These are phyloP conservation scores for Diglossa cyanea DNA, from an alignment of 2,797 vertebrate species.

Conservation along the genomic window DNA sequence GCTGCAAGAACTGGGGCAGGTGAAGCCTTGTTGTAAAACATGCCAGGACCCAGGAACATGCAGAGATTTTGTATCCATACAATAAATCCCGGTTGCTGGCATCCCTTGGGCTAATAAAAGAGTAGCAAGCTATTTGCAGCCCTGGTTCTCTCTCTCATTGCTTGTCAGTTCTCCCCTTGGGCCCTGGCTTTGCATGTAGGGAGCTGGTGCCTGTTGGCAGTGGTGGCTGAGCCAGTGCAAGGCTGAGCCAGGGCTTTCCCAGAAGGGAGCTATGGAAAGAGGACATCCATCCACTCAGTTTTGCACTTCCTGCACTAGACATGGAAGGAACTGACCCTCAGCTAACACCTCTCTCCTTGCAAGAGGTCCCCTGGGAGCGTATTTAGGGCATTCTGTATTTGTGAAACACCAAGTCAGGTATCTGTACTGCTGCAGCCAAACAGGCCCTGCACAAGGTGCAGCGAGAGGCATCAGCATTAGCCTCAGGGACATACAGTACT, in stretches of 20 bases:
- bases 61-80: neutral
- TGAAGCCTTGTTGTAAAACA: neutral
- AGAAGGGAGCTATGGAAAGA: neutral
- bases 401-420: neutral
- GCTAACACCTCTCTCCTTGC: neutral
- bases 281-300: neutral
- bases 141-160: neutral
- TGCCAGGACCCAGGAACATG: fast-evolving
- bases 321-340: fast-evolving
- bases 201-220: neutral
- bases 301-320: neutral
- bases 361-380: neutral
- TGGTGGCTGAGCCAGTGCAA: neutral
- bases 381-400: neutral
- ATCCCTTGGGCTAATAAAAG: neutral
- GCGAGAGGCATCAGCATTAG: neutral
- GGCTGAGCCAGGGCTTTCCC: neutral
- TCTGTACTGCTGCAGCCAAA: neutral
- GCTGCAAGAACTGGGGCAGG: neutral
- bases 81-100: neutral
- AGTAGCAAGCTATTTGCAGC: neutral
- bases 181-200: neutral
- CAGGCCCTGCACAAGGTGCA: neutral
- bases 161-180: neutral
- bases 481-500: neutral